Evolutionary conservation across 2,797 vertebrate species (phyloP).

Genomic region (Chelonia mydas): DNA sequence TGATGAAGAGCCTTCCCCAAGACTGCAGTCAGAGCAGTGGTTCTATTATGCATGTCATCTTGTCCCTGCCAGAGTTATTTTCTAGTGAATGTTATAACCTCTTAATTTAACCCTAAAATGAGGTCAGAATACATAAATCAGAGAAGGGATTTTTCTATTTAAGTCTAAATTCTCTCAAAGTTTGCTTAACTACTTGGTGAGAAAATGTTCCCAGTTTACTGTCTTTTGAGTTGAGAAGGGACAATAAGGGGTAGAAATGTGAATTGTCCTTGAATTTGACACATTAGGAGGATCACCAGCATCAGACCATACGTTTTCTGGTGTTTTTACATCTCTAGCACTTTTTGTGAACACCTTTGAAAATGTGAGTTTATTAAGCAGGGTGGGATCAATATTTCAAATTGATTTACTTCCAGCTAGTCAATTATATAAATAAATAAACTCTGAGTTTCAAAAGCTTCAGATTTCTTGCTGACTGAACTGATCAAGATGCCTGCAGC

Average conservation of each 20-base stretch:
- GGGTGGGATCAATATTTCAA: constrained; percentile 16
- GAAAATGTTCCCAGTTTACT: not conserved
- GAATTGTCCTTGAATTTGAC: not conserved
- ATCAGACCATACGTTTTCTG: not conserved
- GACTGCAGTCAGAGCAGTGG: not conserved
- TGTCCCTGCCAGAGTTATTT: constrained; percentile 39
- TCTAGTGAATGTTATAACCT: constrained; percentile 28
- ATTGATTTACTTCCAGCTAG: constrained; percentile 49
- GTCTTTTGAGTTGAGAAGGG: not conserved
- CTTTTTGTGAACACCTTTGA: not conserved
- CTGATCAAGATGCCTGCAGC: constrained; percentile 12
- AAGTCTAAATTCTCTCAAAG: constrained; percentile 1
- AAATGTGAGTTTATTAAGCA: constrained; percentile 26
- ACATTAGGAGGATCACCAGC: not conserved
- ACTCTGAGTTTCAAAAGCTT: constrained; percentile 33
- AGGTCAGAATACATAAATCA: constrained; percentile 50
- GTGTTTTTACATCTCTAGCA: not conserved
- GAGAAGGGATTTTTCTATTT: not conserved
- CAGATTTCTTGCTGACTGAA: constrained; percentile 48
- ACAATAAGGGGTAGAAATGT: not conserved
- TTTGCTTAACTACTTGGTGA: not conserved
- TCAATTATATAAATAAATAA: constrained; percentile 31
- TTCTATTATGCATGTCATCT: not conserved
- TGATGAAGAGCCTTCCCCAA: constrained; percentile 9
- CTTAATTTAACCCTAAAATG: constrained; percentile 36